Evolutionary conservation across 2,888 invertebrate genomes (phyloP), one percentile per base, ranked within the genome.

Genomic region (Lacanobia oleracea): DNA sequence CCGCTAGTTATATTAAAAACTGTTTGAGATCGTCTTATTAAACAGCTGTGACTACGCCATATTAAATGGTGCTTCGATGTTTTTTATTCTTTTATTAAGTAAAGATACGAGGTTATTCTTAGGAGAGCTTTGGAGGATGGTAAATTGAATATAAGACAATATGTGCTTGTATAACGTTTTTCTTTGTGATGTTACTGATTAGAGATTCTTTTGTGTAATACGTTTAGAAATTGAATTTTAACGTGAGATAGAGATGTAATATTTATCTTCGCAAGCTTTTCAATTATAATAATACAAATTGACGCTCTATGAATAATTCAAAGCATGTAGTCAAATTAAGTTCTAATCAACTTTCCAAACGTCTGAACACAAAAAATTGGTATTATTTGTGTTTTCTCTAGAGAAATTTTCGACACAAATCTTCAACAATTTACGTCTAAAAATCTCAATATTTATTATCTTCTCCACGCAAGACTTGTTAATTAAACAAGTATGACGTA

Each of bases 1-100:
- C 40, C 68, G 73, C 51, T 78, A 75, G 78, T 83, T 79, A 69
- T 84, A 83, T 86, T 83, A 76, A 75, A 83, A 77, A 76, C 73
- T 72, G 76, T 65, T 73, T 78, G 70, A 74, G 72, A 73, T 65
- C 23, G 59, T 75, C 57, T 64, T 72, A 79, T 67, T 70, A 79
- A 72, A 50, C 72, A 82, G 82, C 82, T 77, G 73, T 53, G 65
- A 66, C 81, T 71, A 6, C 56, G 73, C 56, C 45, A 68, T 77
- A 66, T 82, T 82, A 72, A 78, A 74, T 69, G n/a, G 57, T 33
- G 37, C 64, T 69, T 56, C 67, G 21, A 54, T 82, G 12, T 64
- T 62, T 68, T 67, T 60, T 67, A 43, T 77, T 67, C 43, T 57
- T 60, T 40, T 67, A 27, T 57, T 64, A 68, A 66, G 18, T 48